These are phyloP conservation scores for Gallirallus australis DNA, from an alignment of 2,797 vertebrate species.

Conservation along the genomic window DNA sequence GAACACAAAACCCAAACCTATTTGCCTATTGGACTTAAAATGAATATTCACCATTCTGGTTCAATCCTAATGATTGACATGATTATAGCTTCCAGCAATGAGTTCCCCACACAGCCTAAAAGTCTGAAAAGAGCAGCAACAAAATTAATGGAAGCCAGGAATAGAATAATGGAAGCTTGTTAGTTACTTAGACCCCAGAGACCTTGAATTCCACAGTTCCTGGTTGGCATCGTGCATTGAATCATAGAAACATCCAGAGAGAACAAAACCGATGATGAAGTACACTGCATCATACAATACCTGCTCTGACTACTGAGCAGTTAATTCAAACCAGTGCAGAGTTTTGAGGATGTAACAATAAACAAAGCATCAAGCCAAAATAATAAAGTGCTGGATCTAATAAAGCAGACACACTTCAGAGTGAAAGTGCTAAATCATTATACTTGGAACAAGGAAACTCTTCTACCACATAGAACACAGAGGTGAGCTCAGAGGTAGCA, in stretches of 20 bases:
- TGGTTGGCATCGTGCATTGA: background rate
- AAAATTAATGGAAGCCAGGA: constrained; percentile 25
- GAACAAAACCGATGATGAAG: background rate
- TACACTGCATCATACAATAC: background rate
- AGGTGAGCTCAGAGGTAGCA: background rate
- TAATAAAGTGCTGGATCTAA: background rate
- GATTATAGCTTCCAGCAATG: background rate
- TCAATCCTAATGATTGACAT: background rate
- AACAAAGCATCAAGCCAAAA: background rate
- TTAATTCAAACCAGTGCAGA: background rate
- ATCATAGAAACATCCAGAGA: background rate
- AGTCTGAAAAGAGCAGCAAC: constrained; percentile 13
- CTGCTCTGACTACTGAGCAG: background rate
- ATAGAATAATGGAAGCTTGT: background rate
- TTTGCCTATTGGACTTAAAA: background rate
- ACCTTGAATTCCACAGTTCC: constrained; percentile 4
- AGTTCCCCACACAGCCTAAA: background rate
- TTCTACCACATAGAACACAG: background rate
- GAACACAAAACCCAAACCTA: background rate
- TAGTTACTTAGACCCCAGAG: constrained; percentile 6
- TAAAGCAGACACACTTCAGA: background rate
- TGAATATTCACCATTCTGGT: background rate
- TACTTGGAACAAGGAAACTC: background rate
- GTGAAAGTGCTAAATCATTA: background rate
- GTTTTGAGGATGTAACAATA: background rate